phyloP scores from a whole-genome alignment of 2,888 invertebrate species.

The Cancer borealis region DNA sequence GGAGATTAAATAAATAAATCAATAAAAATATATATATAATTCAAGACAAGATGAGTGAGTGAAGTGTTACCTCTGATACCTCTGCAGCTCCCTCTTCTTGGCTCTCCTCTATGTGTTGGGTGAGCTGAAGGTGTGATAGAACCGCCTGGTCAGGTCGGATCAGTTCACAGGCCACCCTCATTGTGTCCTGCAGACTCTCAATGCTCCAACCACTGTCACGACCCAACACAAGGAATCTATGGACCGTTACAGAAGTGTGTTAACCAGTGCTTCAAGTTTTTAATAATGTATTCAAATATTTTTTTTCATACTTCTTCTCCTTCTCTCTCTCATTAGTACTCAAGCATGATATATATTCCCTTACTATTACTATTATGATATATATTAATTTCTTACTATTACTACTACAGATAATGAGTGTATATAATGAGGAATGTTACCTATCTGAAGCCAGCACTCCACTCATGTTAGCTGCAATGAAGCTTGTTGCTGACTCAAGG shows the following conservation, averaged over 20 bases:
- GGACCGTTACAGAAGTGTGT: background rate
- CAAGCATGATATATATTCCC: too few relatives aligned
- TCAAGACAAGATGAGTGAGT: slow-evolving; percentile 7
- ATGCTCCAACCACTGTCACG: slow-evolving; percentile 88
- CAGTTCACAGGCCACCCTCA: slow-evolving; percentile 88
- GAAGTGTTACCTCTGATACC: slow-evolving; percentile 69
- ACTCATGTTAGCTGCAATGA: slow-evolving; percentile 88
- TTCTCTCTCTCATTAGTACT: background rate
- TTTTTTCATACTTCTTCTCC: background rate
- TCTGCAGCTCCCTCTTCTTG: slow-evolving; percentile 78
- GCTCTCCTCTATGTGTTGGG: slow-evolving; percentile 79
- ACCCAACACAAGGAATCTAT: slow-evolving; percentile 85
- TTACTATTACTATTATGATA: too few relatives aligned
- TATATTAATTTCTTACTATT: too few relatives aligned
- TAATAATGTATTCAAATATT: background rate
- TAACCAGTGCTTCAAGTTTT: background rate
- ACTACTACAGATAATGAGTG: background rate
- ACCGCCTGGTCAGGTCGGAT: slow-evolving; percentile 91
- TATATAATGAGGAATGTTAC: slow-evolving; percentile 76
- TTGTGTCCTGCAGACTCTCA: slow-evolving; percentile 88
- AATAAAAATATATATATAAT: background rate
- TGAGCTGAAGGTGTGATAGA: slow-evolving; percentile 85
- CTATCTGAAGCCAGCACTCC: slow-evolving; percentile 86
- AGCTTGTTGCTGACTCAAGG: slow-evolving; percentile 89
- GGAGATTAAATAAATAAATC: background rate